Evolutionary conservation across 2,113 vertebrate species (phyloP).

Genomic region (Pagrus major): DNA sequence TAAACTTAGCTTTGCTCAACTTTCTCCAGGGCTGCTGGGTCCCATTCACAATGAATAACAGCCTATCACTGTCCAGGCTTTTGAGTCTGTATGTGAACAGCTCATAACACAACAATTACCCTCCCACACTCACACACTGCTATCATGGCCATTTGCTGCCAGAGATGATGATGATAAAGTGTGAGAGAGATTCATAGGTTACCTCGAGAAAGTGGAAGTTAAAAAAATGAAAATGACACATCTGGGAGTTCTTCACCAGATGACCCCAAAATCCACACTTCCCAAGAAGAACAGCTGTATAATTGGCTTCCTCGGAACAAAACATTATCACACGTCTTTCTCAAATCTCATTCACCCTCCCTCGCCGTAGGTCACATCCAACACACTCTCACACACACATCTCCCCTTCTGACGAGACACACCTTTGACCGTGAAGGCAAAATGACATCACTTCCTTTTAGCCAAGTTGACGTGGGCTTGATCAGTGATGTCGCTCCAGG

Average conservation of each 20-base stretch:
- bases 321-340: constrained; percentile 49
- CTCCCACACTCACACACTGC: not conserved
- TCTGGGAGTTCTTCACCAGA: constrained; percentile 60
- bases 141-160: not conserved
- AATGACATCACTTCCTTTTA: constrained; percentile 78
- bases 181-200: constrained; percentile 34
- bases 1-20: not conserved
- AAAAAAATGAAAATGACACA: constrained; percentile 49
- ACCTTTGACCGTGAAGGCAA: constrained; percentile 65
- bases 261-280: constrained; percentile 39
- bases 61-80: not conserved
- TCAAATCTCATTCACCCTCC: constrained; percentile 15
- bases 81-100: not conserved
- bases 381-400: constrained; percentile 17
- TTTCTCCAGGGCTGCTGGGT: not conserved
- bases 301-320: constrained; percentile 45
- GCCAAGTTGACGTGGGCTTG: constrained; percentile 55
- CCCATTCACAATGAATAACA: not conserved
- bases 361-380: not conserved
- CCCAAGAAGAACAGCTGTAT: constrained; percentile 26
- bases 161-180: constrained; percentile 40
- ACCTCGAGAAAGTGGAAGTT: constrained; percentile 34
- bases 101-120: not conserved
- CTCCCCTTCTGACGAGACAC: constrained; percentile 38
- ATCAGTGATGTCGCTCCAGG: constrained; percentile 64